Base-by-base conservation (phyloP, 2,888 invertebrate genomes). In the Hofmannophila pseudospretella region DNA sequence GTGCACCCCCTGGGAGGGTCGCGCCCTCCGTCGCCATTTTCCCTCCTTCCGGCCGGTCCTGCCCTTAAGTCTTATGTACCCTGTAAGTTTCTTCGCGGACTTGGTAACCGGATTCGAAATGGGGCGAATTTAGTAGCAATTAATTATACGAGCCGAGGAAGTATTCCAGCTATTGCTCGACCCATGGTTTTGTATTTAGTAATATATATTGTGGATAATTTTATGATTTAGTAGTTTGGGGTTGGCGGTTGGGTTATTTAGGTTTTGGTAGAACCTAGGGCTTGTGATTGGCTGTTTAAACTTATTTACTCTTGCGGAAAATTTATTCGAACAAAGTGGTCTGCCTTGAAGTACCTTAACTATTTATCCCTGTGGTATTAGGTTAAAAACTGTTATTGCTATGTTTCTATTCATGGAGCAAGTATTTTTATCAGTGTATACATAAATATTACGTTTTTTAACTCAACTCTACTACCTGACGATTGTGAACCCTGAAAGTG, bases 51-150 rank as follows among this genome's bases (percentile, higher is more conserved):
- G 81, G 80, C 70, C 80, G 73, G 79, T 72, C 77, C 85, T 73
- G 85, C 84, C 85, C 85, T 85, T 85, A 84, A 85, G 84, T 85
- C 85, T 82, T 85, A 85, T 85, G 84, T 86, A 86, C 85, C 74
- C 80, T 69, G 82, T 84, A 84, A 85, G 84, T 85, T 85, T 85
- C 86, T 85, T 86, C 78, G 73, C 72, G 81, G 85, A 82, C 85
- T 85, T 75, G 73, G 77, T 76, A 82, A 79, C 82, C 80, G 86
- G 85, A 85, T 85, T 85, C 85, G 80, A 85, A 86, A 85, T 85
- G 82, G 81, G 76, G 75, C 81, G 80, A 86, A 85, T 86, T 86
- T 85, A 85, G 85, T 86, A 85, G 85, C 85, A 85, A 86, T 86
- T 86, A 86, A 86, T 86, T 86, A 84, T 82, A 66, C n/a, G 20